Percentiles rank a stretch among this genome's conserved stretches.
Conservation (phyloP, 1,140 invertebrate species). For the Caenorhabditis brenneri region DNA sequence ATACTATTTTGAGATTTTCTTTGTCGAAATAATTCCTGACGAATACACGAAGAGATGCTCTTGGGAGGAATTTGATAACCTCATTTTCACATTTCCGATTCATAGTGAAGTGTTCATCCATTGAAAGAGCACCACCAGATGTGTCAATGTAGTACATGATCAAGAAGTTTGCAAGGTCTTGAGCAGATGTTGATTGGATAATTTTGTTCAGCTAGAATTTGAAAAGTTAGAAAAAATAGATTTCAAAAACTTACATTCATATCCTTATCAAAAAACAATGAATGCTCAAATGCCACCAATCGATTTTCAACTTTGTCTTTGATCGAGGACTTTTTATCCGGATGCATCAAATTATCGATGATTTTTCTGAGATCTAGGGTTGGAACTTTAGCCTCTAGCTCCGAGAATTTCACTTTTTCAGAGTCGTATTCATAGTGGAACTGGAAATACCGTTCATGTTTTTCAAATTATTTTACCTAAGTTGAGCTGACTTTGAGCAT, state of each 20-base stretch:
- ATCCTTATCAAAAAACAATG: neutral
- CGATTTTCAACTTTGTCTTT: neutral
- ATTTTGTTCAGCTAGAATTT: neutral
- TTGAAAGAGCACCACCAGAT: neutral
- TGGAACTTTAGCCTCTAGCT: neutral
- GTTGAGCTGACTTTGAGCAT: too few relatives aligned
- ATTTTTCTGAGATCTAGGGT: neutral
- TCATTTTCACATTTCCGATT: neutral
- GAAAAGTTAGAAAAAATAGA: neutral
- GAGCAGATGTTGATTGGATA: neutral
- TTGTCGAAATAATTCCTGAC: neutral
- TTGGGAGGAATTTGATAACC: too few relatives aligned
- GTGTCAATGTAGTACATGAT: neutral
- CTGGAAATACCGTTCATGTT: too few relatives aligned
- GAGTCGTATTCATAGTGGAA: too few relatives aligned
- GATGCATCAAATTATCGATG: neutral
- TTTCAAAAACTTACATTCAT: too few relatives aligned
- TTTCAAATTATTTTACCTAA: too few relatives aligned
- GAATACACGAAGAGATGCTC: neutral
- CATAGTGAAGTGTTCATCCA: neutral
- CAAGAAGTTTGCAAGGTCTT: neutral
- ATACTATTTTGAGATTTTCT: neutral
- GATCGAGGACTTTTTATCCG: neutral
- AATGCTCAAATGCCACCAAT: neutral
- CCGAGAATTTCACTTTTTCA: too few relatives aligned